Percentiles rank a stretch among this genome's conserved stretches.
phyloP scores from a whole-genome alignment of 37 sponge, comb jelly and placozoan genomes.

The Ianthella basta region DNA sequence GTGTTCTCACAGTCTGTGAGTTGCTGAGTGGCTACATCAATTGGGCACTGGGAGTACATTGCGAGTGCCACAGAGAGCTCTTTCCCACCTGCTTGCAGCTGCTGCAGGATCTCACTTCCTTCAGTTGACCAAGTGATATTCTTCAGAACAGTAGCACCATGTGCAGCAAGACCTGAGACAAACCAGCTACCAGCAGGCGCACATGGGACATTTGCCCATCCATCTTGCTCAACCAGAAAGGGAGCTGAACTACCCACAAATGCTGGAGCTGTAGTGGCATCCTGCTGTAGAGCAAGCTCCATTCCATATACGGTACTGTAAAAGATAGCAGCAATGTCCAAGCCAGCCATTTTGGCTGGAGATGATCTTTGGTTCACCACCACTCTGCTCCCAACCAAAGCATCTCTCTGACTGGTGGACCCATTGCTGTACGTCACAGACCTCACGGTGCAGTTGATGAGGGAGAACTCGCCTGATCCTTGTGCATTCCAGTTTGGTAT shows the following conservation, averaged over 20 bases:
- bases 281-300: background rate
- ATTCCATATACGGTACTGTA: background rate
- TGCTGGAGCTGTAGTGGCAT: background rate
- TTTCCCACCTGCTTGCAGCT: too few relatives aligned
- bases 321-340: background rate
- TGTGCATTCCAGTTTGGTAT: constrained; percentile 11
- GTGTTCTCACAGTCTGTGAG: background rate
- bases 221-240: too few relatives aligned
- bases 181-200: too few relatives aligned
- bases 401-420: background rate
- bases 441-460: constrained; percentile 7
- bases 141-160: too few relatives aligned
- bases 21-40: too few relatives aligned
- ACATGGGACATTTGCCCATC: too few relatives aligned
- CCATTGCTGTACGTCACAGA: background rate
- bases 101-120: too few relatives aligned
- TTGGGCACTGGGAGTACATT: too few relatives aligned
- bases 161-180: too few relatives aligned
- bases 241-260: too few relatives aligned
- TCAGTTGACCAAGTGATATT: too few relatives aligned
- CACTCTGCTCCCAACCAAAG: background rate
- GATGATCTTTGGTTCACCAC: background rate
- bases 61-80: too few relatives aligned
- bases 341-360: background rate
- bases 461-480: constrained; percentile 35